Conservation (phyloP, 2,888 invertebrate species). For the Amphipyra tragopoginis region DNA sequence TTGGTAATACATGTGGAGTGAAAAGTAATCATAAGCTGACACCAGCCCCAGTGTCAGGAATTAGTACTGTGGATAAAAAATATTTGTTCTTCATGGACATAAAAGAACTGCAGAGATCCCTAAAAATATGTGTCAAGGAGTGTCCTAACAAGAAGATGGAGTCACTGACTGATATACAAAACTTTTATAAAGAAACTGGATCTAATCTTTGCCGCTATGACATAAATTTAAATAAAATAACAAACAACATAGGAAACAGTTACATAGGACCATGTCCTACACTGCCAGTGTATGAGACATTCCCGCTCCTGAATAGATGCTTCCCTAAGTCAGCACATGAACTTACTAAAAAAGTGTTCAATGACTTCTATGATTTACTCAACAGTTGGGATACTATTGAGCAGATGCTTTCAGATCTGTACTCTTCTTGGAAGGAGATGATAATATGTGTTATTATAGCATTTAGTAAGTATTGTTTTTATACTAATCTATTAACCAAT, state of each 20-base stretch:
- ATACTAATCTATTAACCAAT: neutral
- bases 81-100: conserved; percentile 96
- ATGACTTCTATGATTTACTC: conserved; percentile 94
- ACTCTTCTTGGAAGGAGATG: conserved; percentile 96
- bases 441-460: conserved; percentile 94
- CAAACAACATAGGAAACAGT: conserved; percentile 76
- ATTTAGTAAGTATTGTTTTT: conserved; percentile 91
- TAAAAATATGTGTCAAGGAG: conserved; percentile 96
- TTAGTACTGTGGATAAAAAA: conserved; percentile 94
- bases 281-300: conserved; percentile 94
- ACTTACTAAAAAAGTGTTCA: conserved; percentile 90
- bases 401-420: conserved; percentile 96
- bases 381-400: conserved; percentile 97
- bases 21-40: conserved; percentile 93
- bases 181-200: conserved; percentile 93
- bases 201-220: conserved; percentile 94
- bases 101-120: conserved; percentile 92
- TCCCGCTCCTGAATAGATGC: conserved; percentile 96
- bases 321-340: conserved; percentile 94
- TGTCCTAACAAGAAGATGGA: conserved; percentile 93
- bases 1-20: conserved; percentile 98
- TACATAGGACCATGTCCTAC: conserved; percentile 94
- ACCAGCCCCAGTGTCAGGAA: conserved; percentile 94
- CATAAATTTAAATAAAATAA: conserved; percentile 89
- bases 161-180: conserved; percentile 91